Evolutionary conservation across 2,797 vertebrate genomes (phyloP), one percentile per base, ranked within the genome.

Genomic region (Rhabdomys pumilio): DNA sequence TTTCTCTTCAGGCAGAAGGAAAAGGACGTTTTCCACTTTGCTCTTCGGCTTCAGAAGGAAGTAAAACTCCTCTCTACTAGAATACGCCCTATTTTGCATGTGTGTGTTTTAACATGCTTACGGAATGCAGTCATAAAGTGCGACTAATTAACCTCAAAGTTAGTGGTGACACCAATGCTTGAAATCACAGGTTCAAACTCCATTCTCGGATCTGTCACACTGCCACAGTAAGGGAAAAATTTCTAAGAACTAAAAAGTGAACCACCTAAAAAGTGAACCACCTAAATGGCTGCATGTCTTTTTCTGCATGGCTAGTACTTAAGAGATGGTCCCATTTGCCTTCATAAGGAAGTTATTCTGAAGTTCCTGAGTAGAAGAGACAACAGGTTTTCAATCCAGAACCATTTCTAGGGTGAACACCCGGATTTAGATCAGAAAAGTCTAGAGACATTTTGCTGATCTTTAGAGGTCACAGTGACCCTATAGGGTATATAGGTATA

Each of bases 401-500:
- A 57, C 34, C 31, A 7, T 88, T 65, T 86, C 55, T 3, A 77
- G 77, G 13, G 17, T 59, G 50, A 93, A 87, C 26, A 67, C 3
- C 1, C 9, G 5, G 44, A 73, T 96, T 95, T 93, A 65, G 84
- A 47, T 82, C 61, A 19, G 86, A 53, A 61, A 53, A 61, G 31
- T 86, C 67, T 79, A 65, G 91, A 91, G 87, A 77, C 82, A 65
- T 84, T 90, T 67, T 85, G n/a, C 77, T 88, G 24, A 72, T 47
- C 57, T 88, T 86, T 44, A 69, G 81, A 92, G 88, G 95, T 96
- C 95, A 53, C 80, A 80, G 91, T 75, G 41, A 87, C 55, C n/a
- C 41, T 76, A 26, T 8, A 63, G 84, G 81, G 24, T n/a, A n/a
- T n/a, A n/a, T n/a, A n/a, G n/a, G n/a, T n/a, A n/a, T n/a, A n/a